phyloP scores from a whole-genome alignment of 2,797 vertebrate species.

The Danio albolineatus region DNA sequence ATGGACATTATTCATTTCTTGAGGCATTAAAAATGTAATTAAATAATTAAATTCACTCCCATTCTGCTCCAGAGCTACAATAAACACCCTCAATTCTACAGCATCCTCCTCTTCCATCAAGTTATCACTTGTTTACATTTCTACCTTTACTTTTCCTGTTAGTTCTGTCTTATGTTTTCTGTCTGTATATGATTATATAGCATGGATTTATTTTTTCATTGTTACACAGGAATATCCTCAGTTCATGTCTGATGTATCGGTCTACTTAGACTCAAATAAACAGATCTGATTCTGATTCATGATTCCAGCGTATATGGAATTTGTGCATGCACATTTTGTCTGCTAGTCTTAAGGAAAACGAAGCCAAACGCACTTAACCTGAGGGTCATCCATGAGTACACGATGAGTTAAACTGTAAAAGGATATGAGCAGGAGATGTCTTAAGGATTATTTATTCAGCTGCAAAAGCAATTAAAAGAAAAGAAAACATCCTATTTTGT shows the following conservation, averaged over 20 bases:
- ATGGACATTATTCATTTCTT: constrained; percentile 13
- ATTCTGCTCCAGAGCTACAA: background rate
- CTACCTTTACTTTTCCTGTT: background rate
- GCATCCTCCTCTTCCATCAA: constrained; percentile 11
- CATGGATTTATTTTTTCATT: constrained; percentile 8
- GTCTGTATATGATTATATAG: background rate
- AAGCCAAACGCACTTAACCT: constrained; percentile 62
- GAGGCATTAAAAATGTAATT: background rate
- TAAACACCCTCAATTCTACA: constrained; percentile 17
- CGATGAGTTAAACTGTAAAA: constrained; percentile 61
- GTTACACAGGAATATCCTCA: background rate
- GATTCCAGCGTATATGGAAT: background rate
- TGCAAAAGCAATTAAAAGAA: constrained; percentile 55
- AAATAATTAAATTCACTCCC: background rate
- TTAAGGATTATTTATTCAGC: constrained; percentile 67
- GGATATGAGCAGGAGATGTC: constrained; percentile 65
- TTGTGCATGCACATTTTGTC: constrained; percentile 59
- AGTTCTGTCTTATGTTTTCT: constrained; percentile 11
- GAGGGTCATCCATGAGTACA: constrained; percentile 47
- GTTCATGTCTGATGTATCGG: constrained; percentile 19
- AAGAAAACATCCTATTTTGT: background rate
- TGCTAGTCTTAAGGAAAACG: constrained; percentile 50
- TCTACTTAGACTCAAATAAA: constrained; percentile 21
- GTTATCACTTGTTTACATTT: background rate
- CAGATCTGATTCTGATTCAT: constrained; percentile 26